phyloP scores from a whole-genome alignment of 2,113 vertebrate species.

The Paratilapia polleni region DNA sequence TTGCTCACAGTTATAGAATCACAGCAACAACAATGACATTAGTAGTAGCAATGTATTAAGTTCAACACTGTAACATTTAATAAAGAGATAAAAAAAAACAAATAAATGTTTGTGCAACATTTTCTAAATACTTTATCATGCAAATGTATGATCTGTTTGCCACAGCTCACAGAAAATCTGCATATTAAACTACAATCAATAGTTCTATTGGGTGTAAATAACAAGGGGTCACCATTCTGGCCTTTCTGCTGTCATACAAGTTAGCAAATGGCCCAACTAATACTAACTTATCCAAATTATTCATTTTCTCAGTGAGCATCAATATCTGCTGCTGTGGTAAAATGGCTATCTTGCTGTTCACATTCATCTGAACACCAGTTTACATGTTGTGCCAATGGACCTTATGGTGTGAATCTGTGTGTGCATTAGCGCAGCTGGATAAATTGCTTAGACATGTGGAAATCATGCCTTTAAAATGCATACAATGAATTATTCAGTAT shows the following conservation, averaged over 20 bases:
- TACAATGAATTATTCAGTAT: conserved; percentile 15
- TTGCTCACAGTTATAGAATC: not conserved
- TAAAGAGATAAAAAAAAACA: not conserved
- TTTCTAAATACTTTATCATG: not conserved
- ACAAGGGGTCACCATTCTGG: not conserved
- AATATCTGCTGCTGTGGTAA: not conserved
- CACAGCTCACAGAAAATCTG: not conserved
- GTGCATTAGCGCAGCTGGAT: not conserved
- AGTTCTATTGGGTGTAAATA: not conserved
- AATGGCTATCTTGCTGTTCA: not conserved
- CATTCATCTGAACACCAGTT: conserved; percentile 21
- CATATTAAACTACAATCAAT: conserved; percentile 21
- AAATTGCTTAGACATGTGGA: conserved; percentile 6
- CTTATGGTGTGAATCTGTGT: not conserved
- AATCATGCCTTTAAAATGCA: conserved; percentile 16
- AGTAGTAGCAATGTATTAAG: not conserved
- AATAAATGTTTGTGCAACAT: not conserved
- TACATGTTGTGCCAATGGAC: not conserved
- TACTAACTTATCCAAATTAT: not conserved
- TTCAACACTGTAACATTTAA: not conserved
- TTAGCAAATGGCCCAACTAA: not conserved
- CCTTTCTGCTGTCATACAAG: not conserved
- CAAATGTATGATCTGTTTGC: not conserved
- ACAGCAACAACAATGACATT: not conserved
- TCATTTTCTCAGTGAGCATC: not conserved